Base-by-base conservation (phyloP, 2,113 vertebrate genomes). In the Trematocara stigmaticum region DNA sequence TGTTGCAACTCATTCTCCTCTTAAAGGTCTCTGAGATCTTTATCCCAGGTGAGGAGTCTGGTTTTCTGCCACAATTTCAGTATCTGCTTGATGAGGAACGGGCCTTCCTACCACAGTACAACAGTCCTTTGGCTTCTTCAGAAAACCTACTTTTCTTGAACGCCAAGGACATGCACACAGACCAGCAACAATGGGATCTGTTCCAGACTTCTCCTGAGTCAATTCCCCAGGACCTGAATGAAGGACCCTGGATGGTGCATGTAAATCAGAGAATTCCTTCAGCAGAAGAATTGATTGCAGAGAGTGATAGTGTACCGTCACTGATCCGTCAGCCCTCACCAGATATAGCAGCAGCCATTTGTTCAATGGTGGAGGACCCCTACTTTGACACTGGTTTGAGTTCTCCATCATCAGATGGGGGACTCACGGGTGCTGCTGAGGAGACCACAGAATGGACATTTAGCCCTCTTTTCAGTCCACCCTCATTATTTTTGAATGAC, bases 341-440 rank as follows among this genome's bases (percentile, higher is more conserved):
- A 1, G 49, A 5, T 4, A 55, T 79, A 56, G 20, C 82, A 2
- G 66, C 79, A 5, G 78, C 84, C 3, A 16, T 94, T 42, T 94
- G 94, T 85, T 59, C 90, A 18, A 95, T 94, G 53, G 95, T 97
- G 86, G 96, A 97, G 59, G 96, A 97, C 84, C 96, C 96, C 3
- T 97, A 97, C 86, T 97, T 97, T 83, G 87, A 94, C 20, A 51
- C 74, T 10, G 66, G 85, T 3, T 2, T 18, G 10, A 91, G 59
- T n/a, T 88, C 90, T 57, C 83, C 90, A 0, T 15, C 53, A 3
- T 61, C 84, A 31, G 47, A 57, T 4, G 59, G 83, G 38, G 29
- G 35, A 34, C 1, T 51, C 7, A 1, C 3, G 6, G 49, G 20
- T 4, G 49, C 52, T 3, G 4, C 6, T 11, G 79, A 83, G 34